These are phyloP conservation scores for Naja naja DNA, from an alignment of 2,113 vertebrate species.

Conservation along the genomic window DNA sequence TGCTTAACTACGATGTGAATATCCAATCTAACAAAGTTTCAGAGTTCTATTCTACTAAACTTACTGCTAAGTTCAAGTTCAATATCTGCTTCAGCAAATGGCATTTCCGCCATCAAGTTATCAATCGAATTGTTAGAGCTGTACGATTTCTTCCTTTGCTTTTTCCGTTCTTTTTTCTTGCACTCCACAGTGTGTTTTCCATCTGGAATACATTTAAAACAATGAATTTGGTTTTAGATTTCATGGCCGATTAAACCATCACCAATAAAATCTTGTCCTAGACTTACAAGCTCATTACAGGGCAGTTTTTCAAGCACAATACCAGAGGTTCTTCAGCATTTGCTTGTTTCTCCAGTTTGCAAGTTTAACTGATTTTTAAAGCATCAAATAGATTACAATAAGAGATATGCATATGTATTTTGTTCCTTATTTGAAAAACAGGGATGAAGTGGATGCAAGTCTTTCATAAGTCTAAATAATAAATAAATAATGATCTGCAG, in stretches of 20 bases:
- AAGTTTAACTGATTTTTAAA: slow-evolving; percentile 33
- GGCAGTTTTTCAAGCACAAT: slow-evolving; percentile 5
- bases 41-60: slow-evolving; percentile 44
- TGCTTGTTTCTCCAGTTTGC: background rate
- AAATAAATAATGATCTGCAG: background rate
- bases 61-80: slow-evolving; percentile 77
- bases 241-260: slow-evolving; percentile 30
- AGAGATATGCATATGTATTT: background rate
- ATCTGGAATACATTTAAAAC: slow-evolving; percentile 55
- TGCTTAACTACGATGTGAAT: background rate
- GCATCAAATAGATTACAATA: slow-evolving; percentile 20
- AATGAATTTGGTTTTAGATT: slow-evolving; percentile 28
- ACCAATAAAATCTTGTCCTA: slow-evolving; percentile 21
- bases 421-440: background rate
- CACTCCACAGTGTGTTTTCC: slow-evolving; percentile 52
- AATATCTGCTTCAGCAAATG: slow-evolving; percentile 74
- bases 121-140: slow-evolving; percentile 30
- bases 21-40: background rate
- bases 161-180: slow-evolving; percentile 41
- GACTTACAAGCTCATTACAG: slow-evolving; percentile 9
- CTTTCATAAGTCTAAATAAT: too few relatives aligned
- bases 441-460: background rate
- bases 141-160: slow-evolving; percentile 37
- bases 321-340: background rate
- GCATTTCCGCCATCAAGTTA: slow-evolving; percentile 76